Evolutionary conservation across 2,113 vertebrate genomes (phyloP).

Genomic region (Carollia perspicillata): DNA sequence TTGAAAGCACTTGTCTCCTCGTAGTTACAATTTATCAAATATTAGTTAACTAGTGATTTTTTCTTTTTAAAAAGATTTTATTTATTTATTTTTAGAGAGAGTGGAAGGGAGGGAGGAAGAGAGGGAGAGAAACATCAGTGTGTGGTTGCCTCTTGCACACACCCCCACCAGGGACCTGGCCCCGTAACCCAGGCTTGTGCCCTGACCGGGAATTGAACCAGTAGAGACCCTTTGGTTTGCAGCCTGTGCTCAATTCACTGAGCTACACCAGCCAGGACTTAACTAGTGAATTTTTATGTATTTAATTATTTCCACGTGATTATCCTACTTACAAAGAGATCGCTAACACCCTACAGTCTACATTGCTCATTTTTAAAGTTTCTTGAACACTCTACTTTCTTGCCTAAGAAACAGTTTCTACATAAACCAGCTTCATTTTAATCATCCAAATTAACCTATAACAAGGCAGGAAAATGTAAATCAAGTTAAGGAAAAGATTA

Average conservation of each 20-base stretch:
- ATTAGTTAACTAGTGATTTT: not conserved
- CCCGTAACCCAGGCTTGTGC: no score
- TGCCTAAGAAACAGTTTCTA: not conserved
- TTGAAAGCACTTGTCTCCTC: not conserved
- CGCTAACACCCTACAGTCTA: not conserved
- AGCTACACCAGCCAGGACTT: not conserved
- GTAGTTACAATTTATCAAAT: not conserved
- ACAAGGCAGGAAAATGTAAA: not conserved
- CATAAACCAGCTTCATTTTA: not conserved
- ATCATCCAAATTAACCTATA: conserved; percentile 10
- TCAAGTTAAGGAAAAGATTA: not conserved
- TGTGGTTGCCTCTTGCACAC: no score
- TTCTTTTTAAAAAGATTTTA: not conserved
- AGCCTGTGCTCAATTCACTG: no score
- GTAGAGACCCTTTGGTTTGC: no score
- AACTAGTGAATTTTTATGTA: not conserved
- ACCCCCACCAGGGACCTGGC: no score
- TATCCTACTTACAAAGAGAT: not conserved
- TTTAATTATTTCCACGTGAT: not conserved
- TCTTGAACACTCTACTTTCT: not conserved
- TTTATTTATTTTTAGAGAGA: no score
- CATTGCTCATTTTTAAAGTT: not conserved
- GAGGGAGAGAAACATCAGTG: no score
- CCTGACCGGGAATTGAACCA: no score
- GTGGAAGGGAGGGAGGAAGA: no score